Conservation (phyloP, 2,113 vertebrate species). For the Myiopsitta monachus region DNA sequence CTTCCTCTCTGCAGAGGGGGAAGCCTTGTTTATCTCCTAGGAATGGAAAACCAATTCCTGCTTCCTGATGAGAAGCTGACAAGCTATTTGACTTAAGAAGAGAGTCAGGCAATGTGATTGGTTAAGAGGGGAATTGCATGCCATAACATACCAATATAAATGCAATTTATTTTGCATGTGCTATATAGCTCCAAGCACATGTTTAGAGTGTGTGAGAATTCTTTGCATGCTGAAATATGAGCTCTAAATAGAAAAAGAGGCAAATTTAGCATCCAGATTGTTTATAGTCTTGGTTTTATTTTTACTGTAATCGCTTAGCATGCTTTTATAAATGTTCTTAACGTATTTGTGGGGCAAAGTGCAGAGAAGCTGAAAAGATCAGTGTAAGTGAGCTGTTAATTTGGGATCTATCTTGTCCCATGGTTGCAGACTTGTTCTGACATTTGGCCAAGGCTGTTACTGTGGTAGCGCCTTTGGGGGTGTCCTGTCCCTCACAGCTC, state of each 20-base stretch:
- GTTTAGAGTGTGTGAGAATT: conserved; percentile 3
- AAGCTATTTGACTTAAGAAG: conserved; percentile 54
- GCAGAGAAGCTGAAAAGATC: neutral
- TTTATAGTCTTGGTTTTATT: conserved; percentile 28
- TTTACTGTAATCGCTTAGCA: neutral
- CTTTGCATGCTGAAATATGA: neutral
- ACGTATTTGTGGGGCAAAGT: neutral
- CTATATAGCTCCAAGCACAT: neutral
- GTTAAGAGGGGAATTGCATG: conserved; percentile 60
- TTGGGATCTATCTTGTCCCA: neutral
- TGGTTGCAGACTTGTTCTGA: neutral
- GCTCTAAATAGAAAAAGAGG: conserved; percentile 20
- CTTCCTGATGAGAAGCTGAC: conserved; percentile 69
- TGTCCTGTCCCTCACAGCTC: neutral
- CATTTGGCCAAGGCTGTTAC: neutral
- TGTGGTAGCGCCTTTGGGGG: neutral
- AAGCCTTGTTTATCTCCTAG: conserved; percentile 61
- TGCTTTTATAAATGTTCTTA: neutral
- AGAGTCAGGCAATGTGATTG: conserved; percentile 8
- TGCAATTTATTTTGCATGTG: conserved; percentile 68
- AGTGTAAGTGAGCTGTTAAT: neutral
- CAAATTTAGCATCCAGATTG: neutral
- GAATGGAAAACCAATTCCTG: conserved; percentile 58
- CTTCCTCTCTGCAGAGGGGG: conserved; percentile 14
- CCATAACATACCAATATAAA: conserved; percentile 53